phyloP scores from a whole-genome alignment of 2,113 vertebrate genomes.

The Indri indri region DNA sequence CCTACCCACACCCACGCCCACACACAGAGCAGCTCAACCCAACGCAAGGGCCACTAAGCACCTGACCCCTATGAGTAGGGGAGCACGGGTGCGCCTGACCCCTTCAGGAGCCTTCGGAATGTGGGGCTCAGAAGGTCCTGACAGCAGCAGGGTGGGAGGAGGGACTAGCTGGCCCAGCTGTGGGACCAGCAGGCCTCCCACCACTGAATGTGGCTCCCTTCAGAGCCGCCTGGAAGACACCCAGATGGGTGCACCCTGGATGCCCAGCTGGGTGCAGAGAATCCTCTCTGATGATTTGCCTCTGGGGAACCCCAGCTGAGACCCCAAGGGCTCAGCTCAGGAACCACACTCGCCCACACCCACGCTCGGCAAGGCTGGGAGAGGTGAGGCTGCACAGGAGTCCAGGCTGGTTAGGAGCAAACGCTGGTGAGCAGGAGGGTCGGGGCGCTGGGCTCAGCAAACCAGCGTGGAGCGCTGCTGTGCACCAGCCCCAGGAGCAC shows the following conservation, averaged over 20 bases:
- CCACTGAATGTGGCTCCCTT: not conserved
- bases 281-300: not conserved
- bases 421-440: not conserved
- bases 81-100: not conserved
- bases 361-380: not conserved
- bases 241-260: not conserved
- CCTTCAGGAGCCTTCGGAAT: not conserved
- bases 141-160: not conserved
- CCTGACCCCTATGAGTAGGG: not conserved
- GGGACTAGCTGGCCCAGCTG: not conserved
- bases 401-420: not conserved
- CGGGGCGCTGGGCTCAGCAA: not conserved
- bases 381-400: not conserved
- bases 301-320: not conserved
- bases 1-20: not conserved
- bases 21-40: not conserved
- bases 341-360: not conserved
- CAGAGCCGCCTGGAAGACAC: not conserved
- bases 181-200: not conserved
- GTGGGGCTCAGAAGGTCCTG: not conserved
- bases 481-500: not conserved
- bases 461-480: not conserved
- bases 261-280: not conserved
- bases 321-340: not conserved
- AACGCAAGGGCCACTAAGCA: not conserved